Conservation (phyloP, 1,140 invertebrate species). For the Amyelois transitella region DNA sequence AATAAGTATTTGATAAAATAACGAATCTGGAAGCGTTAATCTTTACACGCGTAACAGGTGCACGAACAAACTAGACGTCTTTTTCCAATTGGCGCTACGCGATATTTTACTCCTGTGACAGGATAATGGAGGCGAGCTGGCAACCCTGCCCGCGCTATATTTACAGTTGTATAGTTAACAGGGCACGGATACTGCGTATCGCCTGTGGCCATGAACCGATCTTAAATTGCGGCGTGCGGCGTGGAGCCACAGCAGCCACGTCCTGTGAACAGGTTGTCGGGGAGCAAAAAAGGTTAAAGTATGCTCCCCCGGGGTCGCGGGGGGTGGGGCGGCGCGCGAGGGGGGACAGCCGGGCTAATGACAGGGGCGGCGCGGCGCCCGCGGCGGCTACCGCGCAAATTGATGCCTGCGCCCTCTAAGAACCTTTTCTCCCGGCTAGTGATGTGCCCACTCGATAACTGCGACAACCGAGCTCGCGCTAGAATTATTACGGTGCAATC, state of each 20-base stretch:
- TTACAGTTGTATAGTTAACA: slow-evolving; percentile 12
- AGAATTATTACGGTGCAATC: slow-evolving; percentile 39
- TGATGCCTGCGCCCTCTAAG: slow-evolving; percentile 66
- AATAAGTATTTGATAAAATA: too few species aligned
- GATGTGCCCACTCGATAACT: slow-evolving; percentile 57
- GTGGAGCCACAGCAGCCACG: slow-evolving; percentile 51
- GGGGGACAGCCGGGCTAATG: slow-evolving; percentile 46
- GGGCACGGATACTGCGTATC: slow-evolving; percentile 40
- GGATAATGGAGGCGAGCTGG: neutral
- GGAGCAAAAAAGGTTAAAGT: slow-evolving; percentile 73
- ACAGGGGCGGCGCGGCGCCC: slow-evolving; percentile 66
- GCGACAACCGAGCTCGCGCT: slow-evolving; percentile 32
- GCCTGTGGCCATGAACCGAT: slow-evolving; percentile 66
- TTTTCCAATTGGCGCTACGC: neutral
- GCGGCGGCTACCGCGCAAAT: slow-evolving; percentile 69
- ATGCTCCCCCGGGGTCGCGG: slow-evolving; percentile 45
- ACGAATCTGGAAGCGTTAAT: neutral
- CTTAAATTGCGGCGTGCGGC: slow-evolving; percentile 58
- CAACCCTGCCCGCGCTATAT: slow-evolving; percentile 4
- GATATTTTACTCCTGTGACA: neutral
- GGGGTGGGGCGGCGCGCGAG: slow-evolving; percentile 17
- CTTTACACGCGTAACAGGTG: neutral
- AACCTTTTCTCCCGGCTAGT: slow-evolving; percentile 71
- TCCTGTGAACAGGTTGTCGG: slow-evolving; percentile 65
- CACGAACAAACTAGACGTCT: neutral